phyloP scores from a whole-genome alignment of 2,113 vertebrate genomes.

The Corythornis cristatus region DNA sequence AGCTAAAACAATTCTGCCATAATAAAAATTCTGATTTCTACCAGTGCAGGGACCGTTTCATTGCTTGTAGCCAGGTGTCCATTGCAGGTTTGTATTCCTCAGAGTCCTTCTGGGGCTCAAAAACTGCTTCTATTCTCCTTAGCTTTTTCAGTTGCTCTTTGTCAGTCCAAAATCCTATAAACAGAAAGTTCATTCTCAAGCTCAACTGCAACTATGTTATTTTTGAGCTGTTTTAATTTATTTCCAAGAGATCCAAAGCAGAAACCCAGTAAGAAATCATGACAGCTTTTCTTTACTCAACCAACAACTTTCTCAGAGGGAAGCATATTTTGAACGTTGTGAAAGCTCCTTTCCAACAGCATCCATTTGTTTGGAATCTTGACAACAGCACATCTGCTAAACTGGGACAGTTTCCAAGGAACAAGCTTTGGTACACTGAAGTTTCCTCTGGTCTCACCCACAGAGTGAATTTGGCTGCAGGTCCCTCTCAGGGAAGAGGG shows the following conservation, averaged over 20 bases:
- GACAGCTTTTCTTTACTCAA: slow-evolving; percentile 52
- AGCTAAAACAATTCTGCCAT: not conserved
- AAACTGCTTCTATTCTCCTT: slow-evolving; percentile 77
- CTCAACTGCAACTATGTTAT: slow-evolving; percentile 3
- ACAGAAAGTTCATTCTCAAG: slow-evolving; percentile 39
- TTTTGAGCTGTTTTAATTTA: slow-evolving; percentile 27
- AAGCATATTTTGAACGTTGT: slow-evolving; percentile 42
- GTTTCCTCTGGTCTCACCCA: not conserved
- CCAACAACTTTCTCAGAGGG: slow-evolving; percentile 39
- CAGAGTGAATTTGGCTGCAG: not conserved
- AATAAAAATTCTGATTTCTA: slow-evolving; percentile 76
- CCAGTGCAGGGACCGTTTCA: slow-evolving; percentile 86
- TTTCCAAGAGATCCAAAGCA: slow-evolving; percentile 18
- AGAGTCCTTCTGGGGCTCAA: slow-evolving; percentile 77
- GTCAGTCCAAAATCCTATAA: slow-evolving; percentile 88
- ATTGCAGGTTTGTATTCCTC: slow-evolving; percentile 78
- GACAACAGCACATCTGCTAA: slow-evolving; percentile 44
- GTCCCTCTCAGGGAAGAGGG: not conserved
- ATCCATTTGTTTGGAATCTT: slow-evolving; percentile 47
- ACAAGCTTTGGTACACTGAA: not conserved
- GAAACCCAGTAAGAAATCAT: slow-evolving; percentile 34
- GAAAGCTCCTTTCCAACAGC: slow-evolving; percentile 32
- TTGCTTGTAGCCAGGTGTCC: slow-evolving; percentile 88
- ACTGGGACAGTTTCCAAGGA: slow-evolving; percentile 4
- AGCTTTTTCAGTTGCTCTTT: slow-evolving; percentile 89